These are phyloP conservation scores for Parnassius mnemosyne DNA, from an alignment of 2,888 invertebrate genomes.

Conservation along the genomic window DNA sequence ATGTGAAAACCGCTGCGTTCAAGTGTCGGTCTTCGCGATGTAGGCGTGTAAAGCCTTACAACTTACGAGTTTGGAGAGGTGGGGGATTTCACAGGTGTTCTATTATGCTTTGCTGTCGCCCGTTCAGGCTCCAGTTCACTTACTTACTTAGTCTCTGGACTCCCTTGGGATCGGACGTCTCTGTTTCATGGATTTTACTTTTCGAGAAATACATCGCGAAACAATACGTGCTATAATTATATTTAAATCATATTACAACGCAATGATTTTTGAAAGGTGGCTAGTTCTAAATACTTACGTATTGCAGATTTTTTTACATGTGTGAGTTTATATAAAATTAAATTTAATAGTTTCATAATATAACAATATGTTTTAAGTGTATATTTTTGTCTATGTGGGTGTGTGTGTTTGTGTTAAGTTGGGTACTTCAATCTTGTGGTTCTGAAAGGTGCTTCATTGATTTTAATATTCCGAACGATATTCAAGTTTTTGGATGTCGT, in stretches of 20 bases:
- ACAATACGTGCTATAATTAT: slow-evolving; percentile 7
- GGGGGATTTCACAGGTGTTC: slow-evolving; percentile 59
- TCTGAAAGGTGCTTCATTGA: too few relatives aligned
- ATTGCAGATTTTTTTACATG: neutral
- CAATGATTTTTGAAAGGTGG: neutral
- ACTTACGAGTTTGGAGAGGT: slow-evolving; percentile 48
- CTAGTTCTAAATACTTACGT: neutral
- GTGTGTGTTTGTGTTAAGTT: too few relatives aligned
- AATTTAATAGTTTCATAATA: too few relatives aligned
- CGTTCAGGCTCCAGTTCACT: slow-evolving; percentile 31
- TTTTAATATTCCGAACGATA: too few relatives aligned
- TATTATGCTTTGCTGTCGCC: slow-evolving; percentile 42
- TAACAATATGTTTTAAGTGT: too few relatives aligned
- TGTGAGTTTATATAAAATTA: neutral
- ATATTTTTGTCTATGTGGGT: too few relatives aligned
- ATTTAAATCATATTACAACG: neutral
- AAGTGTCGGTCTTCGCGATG: slow-evolving; percentile 32
- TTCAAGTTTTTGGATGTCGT: too few relatives aligned
- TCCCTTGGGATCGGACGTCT: slow-evolving; percentile 32
- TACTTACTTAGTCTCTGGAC: slow-evolving; percentile 48
- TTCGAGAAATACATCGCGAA: slow-evolving; percentile 17
- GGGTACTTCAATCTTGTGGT: too few relatives aligned
- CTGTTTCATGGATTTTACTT: slow-evolving; percentile 2
- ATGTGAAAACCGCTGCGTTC: slow-evolving; percentile 21
- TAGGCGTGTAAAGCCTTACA: slow-evolving; percentile 66